Conservation (phyloP, 1,140 invertebrate species). For the Heliconius nattereri region DNA sequence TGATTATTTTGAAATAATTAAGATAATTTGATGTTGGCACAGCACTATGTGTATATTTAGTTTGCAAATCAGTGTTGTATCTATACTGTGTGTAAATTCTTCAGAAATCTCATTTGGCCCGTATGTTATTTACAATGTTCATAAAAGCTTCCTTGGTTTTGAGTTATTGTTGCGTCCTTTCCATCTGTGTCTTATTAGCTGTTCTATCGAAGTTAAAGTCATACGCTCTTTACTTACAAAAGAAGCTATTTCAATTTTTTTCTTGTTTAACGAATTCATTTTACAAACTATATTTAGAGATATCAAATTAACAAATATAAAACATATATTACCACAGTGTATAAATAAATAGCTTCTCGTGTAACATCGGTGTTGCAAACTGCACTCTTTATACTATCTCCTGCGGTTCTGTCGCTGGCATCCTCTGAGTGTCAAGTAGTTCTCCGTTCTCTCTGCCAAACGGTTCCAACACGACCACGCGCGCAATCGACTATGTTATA, state of each 20-base stretch:
- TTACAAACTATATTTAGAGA: not conserved
- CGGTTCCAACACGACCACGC: conserved; percentile 69
- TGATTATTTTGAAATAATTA: conserved; percentile 32
- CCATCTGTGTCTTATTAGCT: conserved; percentile 74
- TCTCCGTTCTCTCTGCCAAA: conserved; percentile 50
- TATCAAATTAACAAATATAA: not conserved
- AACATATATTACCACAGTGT: not conserved
- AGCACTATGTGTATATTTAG: conserved; percentile 72
- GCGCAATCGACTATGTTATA: conserved; percentile 66
- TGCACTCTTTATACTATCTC: conserved; percentile 80
- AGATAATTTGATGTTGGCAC: conserved; percentile 59
- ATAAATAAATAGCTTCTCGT: conserved; percentile 59
- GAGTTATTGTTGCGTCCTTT: conserved; percentile 51
- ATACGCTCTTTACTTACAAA: conserved; percentile 69
- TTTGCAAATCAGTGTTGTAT: conserved; percentile 78
- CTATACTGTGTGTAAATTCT: conserved; percentile 64
- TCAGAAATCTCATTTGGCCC: conserved; percentile 58
- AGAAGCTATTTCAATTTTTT: conserved; percentile 52
- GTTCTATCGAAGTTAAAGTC: conserved; percentile 72
- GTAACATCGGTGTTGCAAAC: conserved; percentile 78
- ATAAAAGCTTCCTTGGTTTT: conserved; percentile 39
- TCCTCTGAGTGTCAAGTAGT: conserved; percentile 76
- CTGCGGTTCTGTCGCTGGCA: conserved; percentile 78
- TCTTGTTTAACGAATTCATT: not conserved
- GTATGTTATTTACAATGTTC: conserved; percentile 48